Conservation (phyloP, 2,797 vertebrate species). For the Ispidina picta region DNA sequence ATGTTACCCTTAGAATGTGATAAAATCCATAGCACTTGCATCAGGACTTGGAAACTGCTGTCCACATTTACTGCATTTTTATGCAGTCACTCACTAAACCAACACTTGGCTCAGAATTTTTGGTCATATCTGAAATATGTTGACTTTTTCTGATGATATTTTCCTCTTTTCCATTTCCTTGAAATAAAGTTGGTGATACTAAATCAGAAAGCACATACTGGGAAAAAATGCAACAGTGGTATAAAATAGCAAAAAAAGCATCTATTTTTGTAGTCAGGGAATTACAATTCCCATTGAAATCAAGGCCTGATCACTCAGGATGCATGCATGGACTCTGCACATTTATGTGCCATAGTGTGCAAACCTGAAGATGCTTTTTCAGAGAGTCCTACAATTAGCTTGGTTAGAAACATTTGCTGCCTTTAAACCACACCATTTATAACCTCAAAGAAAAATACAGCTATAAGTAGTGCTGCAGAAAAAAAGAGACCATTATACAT, state of each 20-base stretch:
- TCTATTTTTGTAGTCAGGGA: neutral
- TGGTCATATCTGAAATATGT: neutral
- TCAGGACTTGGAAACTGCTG: neutral
- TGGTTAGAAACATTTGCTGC: neutral
- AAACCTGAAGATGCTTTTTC: neutral
- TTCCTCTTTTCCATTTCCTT: neutral
- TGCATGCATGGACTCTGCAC: neutral
- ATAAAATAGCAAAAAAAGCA: neutral
- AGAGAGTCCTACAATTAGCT: neutral
- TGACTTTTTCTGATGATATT: neutral
- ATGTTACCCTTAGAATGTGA: neutral
- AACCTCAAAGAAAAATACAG: neutral
- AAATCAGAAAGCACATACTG: neutral
- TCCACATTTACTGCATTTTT: neutral
- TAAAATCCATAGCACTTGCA: neutral
- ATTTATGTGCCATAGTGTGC: neutral
- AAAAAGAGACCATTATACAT: neutral
- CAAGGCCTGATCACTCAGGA: neutral
- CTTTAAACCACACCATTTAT: neutral
- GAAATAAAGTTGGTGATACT: neutral
- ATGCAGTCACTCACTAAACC: neutral
- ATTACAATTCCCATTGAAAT: neutral
- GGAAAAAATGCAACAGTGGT: fast-evolving
- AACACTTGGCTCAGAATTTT: neutral
- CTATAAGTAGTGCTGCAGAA: neutral